These are phyloP conservation scores for Blera fallax DNA, from an alignment of 2,888 invertebrate genomes.

Conservation along the genomic window DNA sequence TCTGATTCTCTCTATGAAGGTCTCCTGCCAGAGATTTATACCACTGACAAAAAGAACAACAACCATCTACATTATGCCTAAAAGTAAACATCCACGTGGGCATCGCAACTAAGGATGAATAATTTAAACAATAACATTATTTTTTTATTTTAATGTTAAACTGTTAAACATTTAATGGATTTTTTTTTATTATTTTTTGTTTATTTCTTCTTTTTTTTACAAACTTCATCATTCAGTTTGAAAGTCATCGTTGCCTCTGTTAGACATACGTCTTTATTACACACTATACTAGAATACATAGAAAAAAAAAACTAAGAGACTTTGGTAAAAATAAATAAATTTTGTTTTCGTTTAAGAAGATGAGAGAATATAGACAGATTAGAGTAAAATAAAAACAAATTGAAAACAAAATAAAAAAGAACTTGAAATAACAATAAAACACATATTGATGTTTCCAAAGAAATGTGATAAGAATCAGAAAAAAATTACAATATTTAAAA, in stretches of 20 bases:
- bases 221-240: slow-evolving; percentile 11
- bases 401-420: slow-evolving; percentile 8
- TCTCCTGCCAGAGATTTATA: slow-evolving; percentile 41
- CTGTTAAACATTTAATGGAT: slow-evolving; percentile 31
- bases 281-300: background rate
- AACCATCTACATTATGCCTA: slow-evolving; percentile 1
- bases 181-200: slow-evolving; percentile 11
- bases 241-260: slow-evolving; percentile 27
- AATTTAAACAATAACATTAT: slow-evolving; percentile 17
- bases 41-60: background rate
- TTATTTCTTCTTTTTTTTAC: slow-evolving; percentile 9
- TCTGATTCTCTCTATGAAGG: slow-evolving; percentile 63
- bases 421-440: slow-evolving; percentile 27
- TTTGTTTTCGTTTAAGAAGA: slow-evolving; percentile 72
- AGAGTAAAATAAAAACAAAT: slow-evolving; percentile 44
- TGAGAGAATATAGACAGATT: slow-evolving; percentile 68
- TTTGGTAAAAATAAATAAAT: slow-evolving; percentile 59
- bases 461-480: slow-evolving; percentile 58
- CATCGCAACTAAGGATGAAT: slow-evolving; percentile 32
- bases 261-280: background rate
- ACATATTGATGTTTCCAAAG: slow-evolving; percentile 59
- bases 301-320: background rate
- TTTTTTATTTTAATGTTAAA: slow-evolving; percentile 39
- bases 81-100: background rate
- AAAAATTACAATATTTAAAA: background rate